phyloP scores from a whole-genome alignment of 2,113 vertebrate species.

The Myotis lucifugus region DNA sequence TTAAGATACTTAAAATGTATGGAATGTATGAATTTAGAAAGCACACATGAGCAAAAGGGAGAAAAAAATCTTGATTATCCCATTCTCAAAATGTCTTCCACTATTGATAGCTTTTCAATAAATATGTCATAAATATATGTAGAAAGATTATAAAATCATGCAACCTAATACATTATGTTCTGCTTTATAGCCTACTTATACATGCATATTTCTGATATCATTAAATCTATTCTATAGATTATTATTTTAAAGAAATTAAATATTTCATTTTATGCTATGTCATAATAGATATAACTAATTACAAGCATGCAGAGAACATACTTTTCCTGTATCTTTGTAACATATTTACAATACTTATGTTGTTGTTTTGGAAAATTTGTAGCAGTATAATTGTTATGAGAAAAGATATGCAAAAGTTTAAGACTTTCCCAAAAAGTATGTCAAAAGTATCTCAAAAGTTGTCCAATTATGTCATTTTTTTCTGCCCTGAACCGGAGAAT shows the following conservation, averaged over 20 bases:
- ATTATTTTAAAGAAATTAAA: not conserved
- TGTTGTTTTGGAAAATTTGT: not conserved
- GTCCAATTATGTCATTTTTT: not conserved
- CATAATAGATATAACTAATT: not conserved
- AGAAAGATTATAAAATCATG: not conserved
- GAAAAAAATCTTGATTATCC: not conserved
- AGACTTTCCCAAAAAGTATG: not conserved
- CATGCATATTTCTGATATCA: not conserved
- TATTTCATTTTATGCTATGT: not conserved
- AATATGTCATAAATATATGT: not conserved
- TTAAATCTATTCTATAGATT: not conserved
- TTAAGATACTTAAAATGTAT: not conserved
- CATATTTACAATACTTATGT: not conserved
- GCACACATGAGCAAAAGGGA: not conserved
- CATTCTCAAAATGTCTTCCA: not conserved
- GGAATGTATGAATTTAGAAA: slow-evolving; percentile 37
- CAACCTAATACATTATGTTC: not conserved
- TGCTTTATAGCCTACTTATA: not conserved
- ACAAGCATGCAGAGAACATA: not conserved
- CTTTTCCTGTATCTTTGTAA: not conserved
- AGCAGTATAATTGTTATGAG: not conserved
- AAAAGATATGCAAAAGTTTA: not conserved
- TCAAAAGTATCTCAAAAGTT: not conserved
- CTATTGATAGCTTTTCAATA: not conserved
- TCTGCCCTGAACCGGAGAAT: not conserved